Conservation (phyloP, 1,140 invertebrate species). For the Drosophila malerkotliana region DNA sequence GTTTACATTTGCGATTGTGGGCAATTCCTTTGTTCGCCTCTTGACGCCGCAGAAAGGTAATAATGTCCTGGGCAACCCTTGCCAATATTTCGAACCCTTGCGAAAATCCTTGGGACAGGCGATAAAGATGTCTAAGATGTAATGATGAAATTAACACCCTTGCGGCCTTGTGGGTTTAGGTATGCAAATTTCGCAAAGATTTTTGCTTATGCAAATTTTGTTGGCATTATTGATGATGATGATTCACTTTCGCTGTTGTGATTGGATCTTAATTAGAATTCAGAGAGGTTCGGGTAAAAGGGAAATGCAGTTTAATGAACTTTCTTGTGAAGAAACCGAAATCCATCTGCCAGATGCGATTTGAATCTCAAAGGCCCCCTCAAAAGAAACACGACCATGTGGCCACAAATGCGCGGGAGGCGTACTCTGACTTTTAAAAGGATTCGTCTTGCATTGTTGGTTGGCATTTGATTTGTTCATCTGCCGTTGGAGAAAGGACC, state of each 20-base stretch:
- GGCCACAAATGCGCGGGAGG: conserved; percentile 63
- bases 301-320: conserved; percentile 46
- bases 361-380: conserved; percentile 46
- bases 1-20: conserved; percentile 70
- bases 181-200: conserved; percentile 44
- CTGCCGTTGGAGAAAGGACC: conserved; percentile 12
- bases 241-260: conserved; percentile 36
- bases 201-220: conserved; percentile 49
- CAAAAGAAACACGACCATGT: conserved; percentile 44
- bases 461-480: conserved; percentile 41
- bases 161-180: conserved; percentile 27
- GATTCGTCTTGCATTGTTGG: conserved; percentile 53
- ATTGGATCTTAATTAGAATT: conserved; percentile 42
- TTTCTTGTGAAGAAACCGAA: not conserved
- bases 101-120: conserved; percentile 40
- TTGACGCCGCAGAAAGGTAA: conserved; percentile 52
- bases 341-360: conserved; percentile 62
- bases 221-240: conserved; percentile 49
- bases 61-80: conserved; percentile 13
- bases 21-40: conserved; percentile 55
- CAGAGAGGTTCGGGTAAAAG: not conserved
- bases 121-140: conserved; percentile 53
- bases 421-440: conserved; percentile 46
- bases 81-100: conserved; percentile 24
- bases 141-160: conserved; percentile 72